These are phyloP conservation scores for Caenorhabditis becei DNA, from an alignment of 2,888 invertebrate genomes.

Conservation along the genomic window DNA sequence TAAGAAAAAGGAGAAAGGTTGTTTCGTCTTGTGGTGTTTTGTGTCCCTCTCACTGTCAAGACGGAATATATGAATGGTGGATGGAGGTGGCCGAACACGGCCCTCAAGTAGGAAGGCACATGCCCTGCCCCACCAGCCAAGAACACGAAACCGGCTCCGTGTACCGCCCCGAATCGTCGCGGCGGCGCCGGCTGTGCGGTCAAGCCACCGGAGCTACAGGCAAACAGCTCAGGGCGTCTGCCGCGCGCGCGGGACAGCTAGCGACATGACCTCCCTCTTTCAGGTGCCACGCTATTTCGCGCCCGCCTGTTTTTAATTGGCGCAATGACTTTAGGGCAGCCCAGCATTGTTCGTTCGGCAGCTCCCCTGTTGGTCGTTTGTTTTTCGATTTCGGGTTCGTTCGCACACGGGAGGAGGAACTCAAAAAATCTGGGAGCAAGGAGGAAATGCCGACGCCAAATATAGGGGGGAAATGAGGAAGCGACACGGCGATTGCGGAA, in stretches of 20 bases:
- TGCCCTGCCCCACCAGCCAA: conserved; percentile 52
- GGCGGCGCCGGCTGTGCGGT: conserved; percentile 40
- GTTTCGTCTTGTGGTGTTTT: no score
- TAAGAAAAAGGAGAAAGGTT: not conserved
- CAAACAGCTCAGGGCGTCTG: conserved; percentile 43
- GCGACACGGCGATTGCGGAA: conserved; percentile 21
- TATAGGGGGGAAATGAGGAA: conserved; percentile 39
- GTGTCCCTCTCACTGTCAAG: not conserved
- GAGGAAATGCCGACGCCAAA: conserved; percentile 11
- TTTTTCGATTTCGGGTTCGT: conserved; percentile 60
- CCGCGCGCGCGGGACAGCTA: conserved; percentile 24
- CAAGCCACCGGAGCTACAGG: conserved; percentile 59
- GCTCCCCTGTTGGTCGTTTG: conserved; percentile 42
- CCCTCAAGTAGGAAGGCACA: conserved; percentile 63
- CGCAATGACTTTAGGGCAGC: conserved; percentile 33
- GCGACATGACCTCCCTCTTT: conserved; percentile 40
- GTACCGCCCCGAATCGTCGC: conserved; percentile 33
- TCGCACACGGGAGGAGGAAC: conserved; percentile 25
- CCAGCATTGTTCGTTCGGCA: conserved; percentile 50
- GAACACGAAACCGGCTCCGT: conserved; percentile 62
- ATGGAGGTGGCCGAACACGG: conserved; percentile 54
- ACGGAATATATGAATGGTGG: conserved; percentile 53
- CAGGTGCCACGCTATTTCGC: conserved; percentile 54
- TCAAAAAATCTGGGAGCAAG: conserved; percentile 29
- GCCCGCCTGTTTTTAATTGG: conserved; percentile 47